A percentile compares a stretch with the other conserved stretches of the same genome.
These are phyloP conservation scores for Anthopleura xanthogrammica DNA, from an alignment of 92 coral and sea anemone genomes.

Conservation along the genomic window DNA sequence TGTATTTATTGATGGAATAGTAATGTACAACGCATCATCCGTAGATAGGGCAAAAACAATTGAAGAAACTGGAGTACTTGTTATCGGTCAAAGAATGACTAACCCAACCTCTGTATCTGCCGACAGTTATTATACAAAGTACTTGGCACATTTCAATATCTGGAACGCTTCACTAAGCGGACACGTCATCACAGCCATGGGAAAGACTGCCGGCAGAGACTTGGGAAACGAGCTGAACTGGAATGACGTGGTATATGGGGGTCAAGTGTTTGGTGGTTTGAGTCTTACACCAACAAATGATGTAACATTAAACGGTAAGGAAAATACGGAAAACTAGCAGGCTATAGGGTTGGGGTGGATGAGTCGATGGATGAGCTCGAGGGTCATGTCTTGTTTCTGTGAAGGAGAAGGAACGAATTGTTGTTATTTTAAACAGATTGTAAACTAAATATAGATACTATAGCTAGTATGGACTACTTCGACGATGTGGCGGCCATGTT, in stretches of 20 bases:
- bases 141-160: slow-evolving; percentile 7
- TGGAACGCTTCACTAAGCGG: slow-evolving; percentile 11
- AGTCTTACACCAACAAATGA: not conserved
- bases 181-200: slow-evolving; percentile 2
- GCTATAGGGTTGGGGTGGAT: too few relatives aligned
- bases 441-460: too few relatives aligned
- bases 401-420: too few relatives aligned
- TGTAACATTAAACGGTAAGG: not conserved
- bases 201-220: slow-evolving; percentile 17
- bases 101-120: not conserved
- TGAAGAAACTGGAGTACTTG: slow-evolving; percentile 1
- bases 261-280: not conserved
- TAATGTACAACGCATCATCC: not conserved
- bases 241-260: not conserved
- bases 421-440: too few relatives aligned
- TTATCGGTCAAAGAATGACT: not conserved
- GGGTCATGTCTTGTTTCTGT: too few relatives aligned
- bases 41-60: not conserved
- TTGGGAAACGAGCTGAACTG: slow-evolving; percentile 12
- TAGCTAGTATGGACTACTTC: too few relatives aligned
- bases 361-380: too few relatives aligned
- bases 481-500: too few relatives aligned
- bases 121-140: not conserved
- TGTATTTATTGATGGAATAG: not conserved
- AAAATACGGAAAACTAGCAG: not conserved